Base-by-base conservation (phyloP, 2,113 vertebrate species). In the Falco punctatus region DNA sequence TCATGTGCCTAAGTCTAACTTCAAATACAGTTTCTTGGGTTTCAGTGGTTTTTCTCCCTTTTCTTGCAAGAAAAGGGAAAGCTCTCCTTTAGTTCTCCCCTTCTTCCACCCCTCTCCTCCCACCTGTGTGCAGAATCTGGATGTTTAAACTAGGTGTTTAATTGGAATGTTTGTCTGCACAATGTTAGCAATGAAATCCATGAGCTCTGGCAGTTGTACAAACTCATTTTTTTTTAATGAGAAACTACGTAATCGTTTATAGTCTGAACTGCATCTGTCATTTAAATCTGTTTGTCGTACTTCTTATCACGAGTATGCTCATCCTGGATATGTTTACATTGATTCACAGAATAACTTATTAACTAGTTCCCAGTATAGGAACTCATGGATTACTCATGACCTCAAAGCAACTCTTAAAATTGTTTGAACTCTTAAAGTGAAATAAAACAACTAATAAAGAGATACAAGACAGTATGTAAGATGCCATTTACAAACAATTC, bases 111-210 rank as follows among this genome's bases (percentile, higher is more conserved):
- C 9, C 28, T 73, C 30, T 81, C 24, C 81, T 88, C 65, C 46
- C 40, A 93, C 89, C 94, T 92, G 62, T 79, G 52, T 82, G 62
- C 49, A 95, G 66, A 91, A 92, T 69, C 65, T 79, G 51, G 35
- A 30, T 65, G 73, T 83, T 95, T 94, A 97, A 96, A 81, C 46
- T 72, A 95, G 38, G 52, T 67, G 89, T 90, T 95, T 96, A 95
- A 92, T 13, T 69, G 73, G 91, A 96, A 96, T 71, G 84, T 79
- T 95, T 95, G 90, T 82, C 96, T 94, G 78, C 85, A 94, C 90
- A 85, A 58, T 84, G 90, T 96, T 91, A 88, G 65, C 86, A 95
- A 96, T 94, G 81, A 96, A 96, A 94, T 90, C 97, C 96, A 95
- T 89, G 95, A 95, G 86, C 92, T 93, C 75, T 94, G 71, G 80